These are phyloP conservation scores for Clytia hemisphaerica DNA, from an alignment of 30 jellyfish, hydroid and myxozoan species.

Conservation along the genomic window DNA sequence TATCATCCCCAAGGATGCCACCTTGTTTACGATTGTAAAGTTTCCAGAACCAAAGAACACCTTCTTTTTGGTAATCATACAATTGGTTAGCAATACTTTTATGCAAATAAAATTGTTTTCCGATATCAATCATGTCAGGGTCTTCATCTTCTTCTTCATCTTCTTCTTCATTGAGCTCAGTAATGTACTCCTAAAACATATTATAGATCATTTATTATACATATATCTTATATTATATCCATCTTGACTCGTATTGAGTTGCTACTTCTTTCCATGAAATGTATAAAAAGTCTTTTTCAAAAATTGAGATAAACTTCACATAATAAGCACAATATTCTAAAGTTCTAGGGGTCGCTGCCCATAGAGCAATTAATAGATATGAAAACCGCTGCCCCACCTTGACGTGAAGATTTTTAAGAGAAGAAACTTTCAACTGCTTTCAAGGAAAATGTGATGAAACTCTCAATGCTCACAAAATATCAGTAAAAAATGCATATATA, in stretches of 20 bases:
- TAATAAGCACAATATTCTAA: background rate
- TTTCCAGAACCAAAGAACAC: constrained; percentile 87
- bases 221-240: no score
- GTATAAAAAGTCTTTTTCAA: background rate
- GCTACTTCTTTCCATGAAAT: background rate
- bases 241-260: no score
- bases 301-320: background rate
- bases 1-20: constrained; percentile 97
- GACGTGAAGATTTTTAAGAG: no score
- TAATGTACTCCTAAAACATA: background rate
- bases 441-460: no score
- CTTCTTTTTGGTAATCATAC: constrained; percentile 76
- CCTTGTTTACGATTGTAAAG: constrained; percentile 42
- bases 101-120: constrained; percentile 55
- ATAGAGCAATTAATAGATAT: no score
- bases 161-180: constrained; percentile 26
- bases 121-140: constrained; percentile 33
- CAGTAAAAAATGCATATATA: no score
- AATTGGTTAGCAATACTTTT: constrained; percentile 55
- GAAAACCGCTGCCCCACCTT: no score
- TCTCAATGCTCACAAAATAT: no score
- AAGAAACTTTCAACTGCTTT: no score
- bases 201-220: no score
- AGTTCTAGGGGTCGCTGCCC: no score
- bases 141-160: constrained; percentile 57